Base-by-base conservation (phyloP, 2,888 invertebrate genomes). In the Agonum fuliginosum region DNA sequence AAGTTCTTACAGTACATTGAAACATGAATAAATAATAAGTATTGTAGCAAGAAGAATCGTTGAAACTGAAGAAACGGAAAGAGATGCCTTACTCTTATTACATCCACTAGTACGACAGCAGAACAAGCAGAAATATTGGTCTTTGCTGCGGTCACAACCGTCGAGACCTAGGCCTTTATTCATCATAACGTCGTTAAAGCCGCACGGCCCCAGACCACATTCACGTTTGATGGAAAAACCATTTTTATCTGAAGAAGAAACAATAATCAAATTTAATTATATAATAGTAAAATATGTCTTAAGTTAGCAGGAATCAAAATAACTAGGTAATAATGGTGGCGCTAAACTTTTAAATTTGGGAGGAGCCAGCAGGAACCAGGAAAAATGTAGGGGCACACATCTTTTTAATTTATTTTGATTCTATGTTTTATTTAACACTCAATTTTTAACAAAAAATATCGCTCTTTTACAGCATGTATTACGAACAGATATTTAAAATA, bases 191-290 rank as follows among this genome's bases (percentile, higher is more conserved):
- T 88, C 87, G 73, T 86, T 84, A 80, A 88, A 88, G 6, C 83
- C 83, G 79, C 88, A 88, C 1, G 88, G 88, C 2, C 86, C 87
- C 27, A 88, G 80, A 6, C 88, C 88, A 78, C 88, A 88, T 82
- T 88, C 87, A 2, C 87, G 81, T 80, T 86, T 87, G 71, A 88
- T 82, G 10, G 81, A 80, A 77, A 86, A 86, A 12, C 87, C 87
- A 69, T 83, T 83, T 72, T 83, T 80, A 27, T 82, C 87, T 88
- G 82, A 65, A 87, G 85, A 72, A 78, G n/a, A n/a, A n/a, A n/a
- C n/a, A n/a, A n/a, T n/a, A n/a, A n/a, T n/a, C n/a, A n/a, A n/a
- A n/a, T n/a, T n/a, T n/a, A n/a, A n/a, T n/a, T n/a, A n/a, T n/a
- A n/a, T n/a, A n/a, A n/a, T n/a, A n/a, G n/a, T n/a, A n/a, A n/a